Base-by-base conservation (phyloP, 2,797 vertebrate genomes). In the Hydrocynus forskahlii region DNA sequence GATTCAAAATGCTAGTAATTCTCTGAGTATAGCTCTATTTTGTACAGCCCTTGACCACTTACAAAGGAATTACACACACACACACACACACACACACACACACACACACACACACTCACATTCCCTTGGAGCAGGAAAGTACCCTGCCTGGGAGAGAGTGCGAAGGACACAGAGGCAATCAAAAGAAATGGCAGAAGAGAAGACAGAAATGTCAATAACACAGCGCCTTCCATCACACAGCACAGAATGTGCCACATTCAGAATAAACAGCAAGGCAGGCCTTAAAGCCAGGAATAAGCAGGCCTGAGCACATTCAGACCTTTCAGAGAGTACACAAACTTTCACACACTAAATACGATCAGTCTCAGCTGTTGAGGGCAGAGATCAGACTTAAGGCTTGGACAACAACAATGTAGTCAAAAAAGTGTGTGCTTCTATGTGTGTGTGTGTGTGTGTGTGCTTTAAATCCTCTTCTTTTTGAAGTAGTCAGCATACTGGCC, bases 401-500 rank as follows among this genome's bases (percentile, higher is more conserved):
- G 91, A 94, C 92, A 91, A 89, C 90, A 91, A 89, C 89, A 84
- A 92, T 90, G 87, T 63, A 66, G 79, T 66, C 75, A 60, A 70
- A 60, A 70, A 85, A 80, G 89, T 86, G 88, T 86, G 76, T 79
- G 79, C 84, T 60, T 60, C 23, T 2, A 86, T 87, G 69, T 86
- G 85, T 86, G 85, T 79, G 48, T 84, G 88, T 52, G 81, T 25
- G 48, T 7, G 54, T 54, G 48, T 5, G 19, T 75, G 16, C 70
- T 29, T 74, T 95, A 98, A 73, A 98, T 96, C 19, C 97, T 95
- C 88, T 99, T 99, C 91, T 98, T 97, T 88, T 99, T 99, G 50
- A 97, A 96, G 78, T 97, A 95, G 86, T 99, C 97, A 0, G 96
- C 89, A 19, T 95, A 97, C 78, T 95, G 95, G 0, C 91, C 93